Base-by-base conservation (phyloP, 2,113 vertebrate genomes). In the Tonatia bakeri region DNA sequence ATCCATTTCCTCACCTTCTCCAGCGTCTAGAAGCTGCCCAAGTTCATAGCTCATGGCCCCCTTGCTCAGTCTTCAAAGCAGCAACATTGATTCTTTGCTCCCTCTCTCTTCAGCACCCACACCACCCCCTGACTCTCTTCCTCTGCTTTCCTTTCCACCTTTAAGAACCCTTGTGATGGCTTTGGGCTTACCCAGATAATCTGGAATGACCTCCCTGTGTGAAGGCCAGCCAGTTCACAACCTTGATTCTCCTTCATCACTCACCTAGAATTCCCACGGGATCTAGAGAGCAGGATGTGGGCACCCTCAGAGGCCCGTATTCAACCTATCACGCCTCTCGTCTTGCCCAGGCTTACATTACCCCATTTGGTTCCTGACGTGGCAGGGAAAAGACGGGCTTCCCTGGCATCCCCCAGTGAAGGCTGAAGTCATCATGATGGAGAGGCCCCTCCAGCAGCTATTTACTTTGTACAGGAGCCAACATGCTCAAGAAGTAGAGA, bases 241-340 rank as follows among this genome's bases (percentile, higher is more conserved):
- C 17, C 80, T 20, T 8, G 73, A 52, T 7, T 10, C 65, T 28
- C n/a, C 4, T 80, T 28, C 72, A 8, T 10, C 22, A 15, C 54
- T 19, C 9, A 36, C 17, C 11, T 7, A 15, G 31, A 31, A 17
- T 3, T 0, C 3, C 20, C 54, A 4, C 3, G 24, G 69, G 33
- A 19, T 9, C 79, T 59, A 8, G 26, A 72, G 52, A 24, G 7
- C 12, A 1, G 28, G 40, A n/a, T 0, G 7, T 3, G n/a, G 72
- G n/a, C 59, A 14, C 15, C 40, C 31, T 38, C 28, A 10, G 64
- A 43, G 33, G 38, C 38, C 33, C 4, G 13, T 0, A 24, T 43
- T 33, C 83, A 38, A 33, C 64, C 75, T 20, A 4, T 24, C 64
- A 38, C 3, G 3, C 24, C 52, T 14, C 12, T 28, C 17, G 11